These are phyloP conservation scores for Tetragonula carbonaria DNA, from an alignment of 2,888 invertebrate genomes.

Conservation along the genomic window DNA sequence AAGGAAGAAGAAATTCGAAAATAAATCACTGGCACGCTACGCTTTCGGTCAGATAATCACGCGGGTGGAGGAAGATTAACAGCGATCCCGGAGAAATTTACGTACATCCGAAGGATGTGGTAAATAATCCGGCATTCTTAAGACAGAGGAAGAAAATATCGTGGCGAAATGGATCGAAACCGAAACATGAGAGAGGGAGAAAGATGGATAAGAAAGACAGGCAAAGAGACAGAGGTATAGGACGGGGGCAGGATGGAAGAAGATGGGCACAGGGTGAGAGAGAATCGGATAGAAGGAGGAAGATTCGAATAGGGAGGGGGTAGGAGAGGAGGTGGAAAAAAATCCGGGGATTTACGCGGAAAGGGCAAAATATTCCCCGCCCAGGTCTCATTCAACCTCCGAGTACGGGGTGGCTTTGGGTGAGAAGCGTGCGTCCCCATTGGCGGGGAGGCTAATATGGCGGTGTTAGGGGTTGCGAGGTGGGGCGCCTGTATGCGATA, in stretches of 20 bases:
- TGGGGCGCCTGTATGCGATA: slow-evolving; percentile 78
- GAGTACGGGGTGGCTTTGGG: slow-evolving; percentile 79
- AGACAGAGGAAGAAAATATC: slow-evolving; percentile 36
- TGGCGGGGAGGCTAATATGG: slow-evolving; percentile 84
- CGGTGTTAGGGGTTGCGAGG: slow-evolving; percentile 78
- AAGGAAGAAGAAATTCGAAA: neutral
- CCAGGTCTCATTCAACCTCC: slow-evolving; percentile 82
- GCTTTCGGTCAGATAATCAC: neutral
- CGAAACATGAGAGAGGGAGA: slow-evolving; percentile 14
- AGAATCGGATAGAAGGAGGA: slow-evolving; percentile 35
- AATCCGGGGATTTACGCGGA: slow-evolving; percentile 79
- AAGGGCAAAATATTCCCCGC: slow-evolving; percentile 83
- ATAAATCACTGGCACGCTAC: neutral
- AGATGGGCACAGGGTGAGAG: slow-evolving; percentile 24
- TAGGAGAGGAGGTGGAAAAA: slow-evolving; percentile 70
- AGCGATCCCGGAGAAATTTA: slow-evolving; percentile 65
- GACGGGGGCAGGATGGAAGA: neutral
- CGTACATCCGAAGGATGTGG: slow-evolving; percentile 50
- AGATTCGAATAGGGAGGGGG: slow-evolving; percentile 47
- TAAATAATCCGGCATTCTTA: slow-evolving; percentile 43
- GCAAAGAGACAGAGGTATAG: slow-evolving; percentile 36
- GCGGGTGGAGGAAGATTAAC: slow-evolving; percentile 49
- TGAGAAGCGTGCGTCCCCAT: slow-evolving; percentile 83
- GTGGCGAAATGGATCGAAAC: slow-evolving; percentile 46
- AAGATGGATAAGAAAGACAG: slow-evolving; percentile 28